Percentiles rank a stretch among this genome's conserved stretches.
phyloP scores from a whole-genome alignment of 2,113 vertebrate species.

The Oreochromis spilurus region DNA sequence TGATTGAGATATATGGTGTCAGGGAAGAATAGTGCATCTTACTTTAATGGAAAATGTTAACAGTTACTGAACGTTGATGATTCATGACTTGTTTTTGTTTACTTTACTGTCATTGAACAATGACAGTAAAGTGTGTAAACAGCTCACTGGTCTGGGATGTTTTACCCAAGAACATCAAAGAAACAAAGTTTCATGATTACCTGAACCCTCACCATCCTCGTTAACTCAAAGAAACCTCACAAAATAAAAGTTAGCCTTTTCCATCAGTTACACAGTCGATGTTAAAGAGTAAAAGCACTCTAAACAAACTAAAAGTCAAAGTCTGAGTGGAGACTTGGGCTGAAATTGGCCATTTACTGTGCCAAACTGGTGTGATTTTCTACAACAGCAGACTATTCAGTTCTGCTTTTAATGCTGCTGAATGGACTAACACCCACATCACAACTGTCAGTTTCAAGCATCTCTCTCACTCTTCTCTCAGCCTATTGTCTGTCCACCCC shows the following conservation, averaged over 20 bases:
- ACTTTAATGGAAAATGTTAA: not conserved
- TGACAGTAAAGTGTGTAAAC: not conserved
- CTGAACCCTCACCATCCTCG: not conserved
- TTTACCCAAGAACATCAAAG: not conserved
- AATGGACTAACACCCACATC: constrained; percentile 39
- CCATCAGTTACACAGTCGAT: not conserved
- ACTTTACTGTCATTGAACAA: too few relatives aligned
- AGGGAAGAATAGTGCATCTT: not conserved
- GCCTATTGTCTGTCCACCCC: constrained; percentile 11
- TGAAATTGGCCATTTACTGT: not conserved
- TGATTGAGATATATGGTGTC: not conserved
- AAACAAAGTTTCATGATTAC: not conserved
- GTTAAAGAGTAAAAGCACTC: not conserved
- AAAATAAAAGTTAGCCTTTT: not conserved
- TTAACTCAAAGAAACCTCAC: not conserved
- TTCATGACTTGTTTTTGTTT: not conserved
- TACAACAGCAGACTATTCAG: not conserved
- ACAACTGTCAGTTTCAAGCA: constrained; percentile 31
- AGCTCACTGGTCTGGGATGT: not conserved
- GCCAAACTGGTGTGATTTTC: not conserved
- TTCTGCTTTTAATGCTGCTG: constrained; percentile 1
- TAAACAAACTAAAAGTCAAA: not conserved
- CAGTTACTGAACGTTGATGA: not conserved
- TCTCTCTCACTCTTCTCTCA: constrained; percentile 35
- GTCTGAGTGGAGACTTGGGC: not conserved